These are phyloP conservation scores for Picus viridis DNA, from an alignment of 2,797 vertebrate genomes.

Conservation along the genomic window DNA sequence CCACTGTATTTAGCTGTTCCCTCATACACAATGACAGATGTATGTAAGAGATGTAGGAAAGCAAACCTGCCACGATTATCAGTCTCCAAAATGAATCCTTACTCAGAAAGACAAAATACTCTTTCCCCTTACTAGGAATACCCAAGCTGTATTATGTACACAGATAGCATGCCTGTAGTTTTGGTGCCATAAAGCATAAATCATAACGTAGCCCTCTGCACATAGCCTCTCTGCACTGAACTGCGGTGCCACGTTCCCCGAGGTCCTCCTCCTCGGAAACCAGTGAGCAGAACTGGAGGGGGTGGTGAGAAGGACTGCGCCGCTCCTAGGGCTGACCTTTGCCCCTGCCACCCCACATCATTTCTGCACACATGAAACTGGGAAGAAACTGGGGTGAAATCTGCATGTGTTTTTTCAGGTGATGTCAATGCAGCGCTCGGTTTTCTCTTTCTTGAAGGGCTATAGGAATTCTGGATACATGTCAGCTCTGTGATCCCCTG, in stretches of 20 bases:
- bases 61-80: conserved; percentile 33
- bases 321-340: background rate
- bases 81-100: background rate
- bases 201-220: conserved; percentile 30
- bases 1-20: background rate
- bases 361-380: background rate
- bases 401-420: background rate
- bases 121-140: background rate
- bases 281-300: background rate
- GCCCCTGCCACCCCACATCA: conserved; percentile 26
- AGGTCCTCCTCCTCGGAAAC: conserved; percentile 1
- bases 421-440: background rate
- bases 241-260: background rate
- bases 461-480: background rate
- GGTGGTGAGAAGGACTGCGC: fast-evolving
- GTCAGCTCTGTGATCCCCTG: background rate
- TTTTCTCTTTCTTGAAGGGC: background rate
- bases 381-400: background rate
- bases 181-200: conserved; percentile 65
- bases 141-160: background rate
- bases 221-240: background rate
- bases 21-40: background rate
- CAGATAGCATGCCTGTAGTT: conserved; percentile 30
- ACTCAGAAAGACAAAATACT: conserved; percentile 25
- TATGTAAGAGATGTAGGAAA: conserved; percentile 1